These are phyloP conservation scores for Epizoanthus stellaris DNA, from an alignment of 92 coral and sea anemone genomes.

Conservation along the genomic window DNA sequence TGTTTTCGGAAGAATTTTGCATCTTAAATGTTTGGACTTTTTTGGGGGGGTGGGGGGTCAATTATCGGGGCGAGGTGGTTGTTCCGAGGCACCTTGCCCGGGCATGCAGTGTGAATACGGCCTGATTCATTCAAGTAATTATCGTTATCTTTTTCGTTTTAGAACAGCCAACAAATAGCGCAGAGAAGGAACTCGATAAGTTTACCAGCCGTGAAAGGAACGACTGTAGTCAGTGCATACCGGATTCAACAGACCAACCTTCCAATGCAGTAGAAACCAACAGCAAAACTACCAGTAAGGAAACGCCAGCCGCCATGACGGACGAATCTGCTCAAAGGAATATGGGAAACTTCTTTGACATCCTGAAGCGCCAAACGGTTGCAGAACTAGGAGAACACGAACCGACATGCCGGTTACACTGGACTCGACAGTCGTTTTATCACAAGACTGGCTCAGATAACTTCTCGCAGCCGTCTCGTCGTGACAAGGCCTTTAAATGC, in stretches of 20 bases:
- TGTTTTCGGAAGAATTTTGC: too few relatives aligned
- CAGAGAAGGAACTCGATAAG: not conserved
- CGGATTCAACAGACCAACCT: not conserved
- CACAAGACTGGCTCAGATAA: conserved; percentile 3
- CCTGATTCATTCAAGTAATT: too few relatives aligned
- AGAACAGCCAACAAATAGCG: not conserved
- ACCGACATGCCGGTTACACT: conserved; percentile 20
- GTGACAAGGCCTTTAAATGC: conserved; percentile 25
- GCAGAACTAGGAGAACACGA: conserved; percentile 28
- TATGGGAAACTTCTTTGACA: conserved; percentile 27
- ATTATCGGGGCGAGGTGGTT: too few relatives aligned
- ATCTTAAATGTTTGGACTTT: too few relatives aligned
- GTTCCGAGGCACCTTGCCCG: too few relatives aligned
- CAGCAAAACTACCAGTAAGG: not conserved
- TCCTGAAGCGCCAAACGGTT: not conserved
- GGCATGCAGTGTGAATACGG: too few relatives aligned
- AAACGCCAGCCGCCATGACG: not conserved
- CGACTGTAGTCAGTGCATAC: too few relatives aligned
- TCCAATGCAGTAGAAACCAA: not conserved
- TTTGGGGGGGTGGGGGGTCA: too few relatives aligned
- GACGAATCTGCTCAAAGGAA: not conserved
- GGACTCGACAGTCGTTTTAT: conserved; percentile 33
- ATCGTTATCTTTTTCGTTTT: not conserved
- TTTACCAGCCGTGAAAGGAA: not conserved
- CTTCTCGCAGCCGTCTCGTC: not conserved